These are phyloP conservation scores for Numida meleagris DNA, from an alignment of 2,113 vertebrate genomes.

Conservation along the genomic window DNA sequence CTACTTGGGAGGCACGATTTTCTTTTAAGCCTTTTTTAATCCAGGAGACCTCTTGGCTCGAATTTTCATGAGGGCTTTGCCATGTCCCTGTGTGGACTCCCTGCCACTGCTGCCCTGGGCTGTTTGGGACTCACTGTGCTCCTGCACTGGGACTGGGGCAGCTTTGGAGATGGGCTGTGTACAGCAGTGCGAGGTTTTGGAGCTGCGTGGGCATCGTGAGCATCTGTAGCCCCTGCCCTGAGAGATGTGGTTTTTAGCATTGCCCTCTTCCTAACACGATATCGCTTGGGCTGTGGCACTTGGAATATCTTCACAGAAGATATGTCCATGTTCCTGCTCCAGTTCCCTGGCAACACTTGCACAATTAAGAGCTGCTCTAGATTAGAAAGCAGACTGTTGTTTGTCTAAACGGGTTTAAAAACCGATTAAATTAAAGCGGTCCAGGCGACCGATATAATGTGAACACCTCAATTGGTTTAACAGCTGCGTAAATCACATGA, in stretches of 20 bases:
- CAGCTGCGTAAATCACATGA: conserved; percentile 26
- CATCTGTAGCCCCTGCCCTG: not conserved
- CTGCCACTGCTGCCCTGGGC: not conserved
- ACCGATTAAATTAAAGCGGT: conserved; percentile 30
- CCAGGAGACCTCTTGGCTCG: not conserved
- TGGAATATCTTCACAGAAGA: not conserved
- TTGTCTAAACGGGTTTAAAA: conserved; percentile 58
- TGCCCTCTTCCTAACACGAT: accelerated
- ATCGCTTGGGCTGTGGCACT: accelerated
- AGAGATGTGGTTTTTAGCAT: accelerated
- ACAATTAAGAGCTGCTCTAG: conserved; percentile 16
- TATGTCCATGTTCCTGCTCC: not conserved
- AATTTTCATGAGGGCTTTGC: not conserved
- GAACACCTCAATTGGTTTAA: conserved; percentile 33
- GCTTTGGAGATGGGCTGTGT: not conserved
- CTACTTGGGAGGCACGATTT: not conserved
- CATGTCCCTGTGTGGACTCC: accelerated
- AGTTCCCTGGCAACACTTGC: conserved; percentile 15
- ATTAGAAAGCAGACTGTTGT: conserved; percentile 23
- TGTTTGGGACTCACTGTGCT: accelerated
- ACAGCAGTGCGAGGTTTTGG: accelerated
- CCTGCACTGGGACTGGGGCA: not conserved
- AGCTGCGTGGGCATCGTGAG: accelerated
- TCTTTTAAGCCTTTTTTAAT: not conserved
- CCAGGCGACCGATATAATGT: not conserved